Conservation (phyloP, 2,113 vertebrate genomes). For the Gambusia affinis region DNA sequence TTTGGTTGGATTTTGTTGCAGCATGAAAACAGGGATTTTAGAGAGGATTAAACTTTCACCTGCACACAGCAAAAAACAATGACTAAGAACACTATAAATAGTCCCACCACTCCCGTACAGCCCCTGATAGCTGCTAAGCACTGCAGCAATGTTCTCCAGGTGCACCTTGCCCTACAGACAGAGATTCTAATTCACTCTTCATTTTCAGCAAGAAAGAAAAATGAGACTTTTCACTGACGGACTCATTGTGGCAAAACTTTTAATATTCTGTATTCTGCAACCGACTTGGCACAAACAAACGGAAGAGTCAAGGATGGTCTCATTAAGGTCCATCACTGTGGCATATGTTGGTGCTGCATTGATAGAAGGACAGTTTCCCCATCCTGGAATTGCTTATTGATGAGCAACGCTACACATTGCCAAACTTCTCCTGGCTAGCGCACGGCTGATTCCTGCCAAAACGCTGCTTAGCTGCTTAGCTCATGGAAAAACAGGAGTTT, state of each 20-base stretch:
- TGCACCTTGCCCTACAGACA: background rate
- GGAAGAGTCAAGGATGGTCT: background rate
- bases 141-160: background rate
- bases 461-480: conserved; percentile 44
- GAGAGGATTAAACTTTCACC: background rate
- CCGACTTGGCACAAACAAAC: background rate
- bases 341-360: conserved; percentile 10
- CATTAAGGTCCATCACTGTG: background rate
- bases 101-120: conserved; percentile 4
- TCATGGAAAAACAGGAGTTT: conserved; percentile 48
- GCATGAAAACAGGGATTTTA: background rate
- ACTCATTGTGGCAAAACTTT: background rate
- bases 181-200: conserved; percentile 4
- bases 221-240: background rate
- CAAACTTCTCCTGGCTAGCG: conserved; percentile 49
- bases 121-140: background rate
- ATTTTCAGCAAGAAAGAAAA: background rate
- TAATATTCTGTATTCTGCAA: background rate
- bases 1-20: conserved; percentile 5
- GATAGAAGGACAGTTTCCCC: conserved; percentile 38
- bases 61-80: background rate
- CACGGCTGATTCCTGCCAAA: conserved; percentile 43
- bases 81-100: conserved; percentile 23
- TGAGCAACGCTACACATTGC: conserved; percentile 47
- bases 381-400: conserved; percentile 53